These are phyloP conservation scores for Nicator chloris DNA, from an alignment of 2,113 vertebrate genomes.

Conservation along the genomic window DNA sequence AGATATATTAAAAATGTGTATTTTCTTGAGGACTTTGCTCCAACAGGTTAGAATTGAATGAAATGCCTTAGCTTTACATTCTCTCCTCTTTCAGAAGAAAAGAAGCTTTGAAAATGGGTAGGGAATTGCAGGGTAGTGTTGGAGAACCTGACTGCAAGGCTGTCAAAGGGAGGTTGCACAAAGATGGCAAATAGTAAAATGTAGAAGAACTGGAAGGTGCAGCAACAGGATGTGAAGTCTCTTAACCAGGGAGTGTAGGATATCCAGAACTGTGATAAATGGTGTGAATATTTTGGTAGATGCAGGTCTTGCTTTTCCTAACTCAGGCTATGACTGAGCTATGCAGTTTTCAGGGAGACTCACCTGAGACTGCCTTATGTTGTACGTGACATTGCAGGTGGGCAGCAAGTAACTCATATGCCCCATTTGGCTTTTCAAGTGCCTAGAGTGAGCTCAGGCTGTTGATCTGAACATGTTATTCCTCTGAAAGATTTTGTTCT, in stretches of 20 bases:
- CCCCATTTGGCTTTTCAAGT: neutral
- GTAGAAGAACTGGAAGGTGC: neutral
- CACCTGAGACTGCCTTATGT: neutral
- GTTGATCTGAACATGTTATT: neutral
- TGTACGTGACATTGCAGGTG: rapidly evolving
- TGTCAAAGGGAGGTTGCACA: neutral
- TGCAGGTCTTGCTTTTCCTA: neutral
- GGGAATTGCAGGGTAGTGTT: neutral
- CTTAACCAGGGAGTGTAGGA: neutral
- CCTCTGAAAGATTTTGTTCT: neutral
- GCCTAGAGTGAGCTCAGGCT: neutral
- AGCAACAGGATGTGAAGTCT: neutral
- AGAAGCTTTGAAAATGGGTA: neutral
- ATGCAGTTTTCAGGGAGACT: neutral
- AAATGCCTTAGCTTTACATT: neutral
- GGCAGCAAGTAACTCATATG: neutral
- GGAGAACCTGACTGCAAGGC: neutral
- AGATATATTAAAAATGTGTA: neutral
- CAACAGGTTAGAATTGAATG: neutral
- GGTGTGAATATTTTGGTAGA: neutral
- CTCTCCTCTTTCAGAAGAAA: neutral
- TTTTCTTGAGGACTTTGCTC: neutral
- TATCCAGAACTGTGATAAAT: neutral
- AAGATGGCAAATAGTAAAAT: neutral
- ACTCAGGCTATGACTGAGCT: neutral